Evolutionary conservation across 2,797 vertebrate species (phyloP).

Genomic region (Acipenser transmontanus): DNA sequence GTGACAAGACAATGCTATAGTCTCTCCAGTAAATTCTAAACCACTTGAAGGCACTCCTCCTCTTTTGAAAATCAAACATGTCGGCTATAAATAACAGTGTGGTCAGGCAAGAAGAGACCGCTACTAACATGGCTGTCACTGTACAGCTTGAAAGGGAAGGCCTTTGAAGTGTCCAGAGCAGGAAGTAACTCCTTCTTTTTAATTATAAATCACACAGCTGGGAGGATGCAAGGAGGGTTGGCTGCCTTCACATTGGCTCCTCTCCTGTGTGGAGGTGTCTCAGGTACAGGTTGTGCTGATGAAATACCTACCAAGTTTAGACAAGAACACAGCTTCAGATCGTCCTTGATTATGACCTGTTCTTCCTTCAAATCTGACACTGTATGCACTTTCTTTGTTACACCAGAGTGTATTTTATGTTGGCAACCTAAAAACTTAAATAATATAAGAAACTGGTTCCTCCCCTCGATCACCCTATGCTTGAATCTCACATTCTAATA

Average conservation of each 20-base stretch:
- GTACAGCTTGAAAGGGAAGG: constrained; percentile 31
- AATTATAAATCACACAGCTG: constrained; percentile 57
- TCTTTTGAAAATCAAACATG: constrained; percentile 3
- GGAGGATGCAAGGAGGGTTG: not conserved
- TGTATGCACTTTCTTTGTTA: too few species aligned
- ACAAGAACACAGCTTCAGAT: too few species aligned
- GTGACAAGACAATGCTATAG: too few species aligned
- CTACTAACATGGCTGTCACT: constrained; percentile 30
- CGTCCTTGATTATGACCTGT: too few species aligned
- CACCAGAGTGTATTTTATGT: too few species aligned
- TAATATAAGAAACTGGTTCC: too few species aligned
- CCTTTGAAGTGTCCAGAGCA: constrained; percentile 65
- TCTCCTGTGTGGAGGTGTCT: not conserved
- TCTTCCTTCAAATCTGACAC: too few species aligned
- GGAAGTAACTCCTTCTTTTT: constrained; percentile 62
- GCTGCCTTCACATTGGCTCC: constrained; percentile 2
- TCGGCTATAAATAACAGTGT: constrained; percentile 38
- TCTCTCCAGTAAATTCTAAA: not conserved
- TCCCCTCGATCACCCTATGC: too few species aligned
- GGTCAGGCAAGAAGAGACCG: constrained; percentile 46
- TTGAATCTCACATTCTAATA: too few species aligned
- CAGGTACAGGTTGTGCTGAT: too few species aligned
- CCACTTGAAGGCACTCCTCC: not conserved
- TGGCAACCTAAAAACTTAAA: too few species aligned
- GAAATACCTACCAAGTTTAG: too few species aligned